Conservation (phyloP, 2,797 vertebrate species). For the Sebastes trivittatus region DNA sequence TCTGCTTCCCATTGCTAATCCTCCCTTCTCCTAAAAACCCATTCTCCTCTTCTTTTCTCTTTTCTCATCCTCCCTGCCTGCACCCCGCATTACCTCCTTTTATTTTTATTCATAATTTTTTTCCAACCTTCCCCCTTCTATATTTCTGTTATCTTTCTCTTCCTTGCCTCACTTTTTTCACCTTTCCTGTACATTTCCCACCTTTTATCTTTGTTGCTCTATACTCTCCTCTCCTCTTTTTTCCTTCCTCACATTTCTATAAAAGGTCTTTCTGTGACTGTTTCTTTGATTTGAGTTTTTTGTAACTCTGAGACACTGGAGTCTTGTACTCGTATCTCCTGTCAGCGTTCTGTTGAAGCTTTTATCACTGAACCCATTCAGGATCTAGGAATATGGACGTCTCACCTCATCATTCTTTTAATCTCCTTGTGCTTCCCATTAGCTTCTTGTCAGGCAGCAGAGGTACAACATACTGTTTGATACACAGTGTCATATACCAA, state of each 20-base stretch:
- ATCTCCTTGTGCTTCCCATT: background rate
- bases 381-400: background rate
- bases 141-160: background rate
- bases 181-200: background rate
- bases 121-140: background rate
- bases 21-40: background rate
- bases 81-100: background rate
- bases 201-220: background rate
- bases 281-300: conserved; percentile 10
- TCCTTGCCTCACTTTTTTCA: background rate
- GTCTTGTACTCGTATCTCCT: background rate
- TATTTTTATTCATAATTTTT: background rate
- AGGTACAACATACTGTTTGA: background rate
- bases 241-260: background rate
- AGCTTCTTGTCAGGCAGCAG: background rate
- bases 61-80: background rate
- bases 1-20: background rate
- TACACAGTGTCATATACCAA: no score
- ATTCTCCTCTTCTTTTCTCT: background rate
- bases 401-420: background rate
- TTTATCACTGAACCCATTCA: conserved; percentile 2
- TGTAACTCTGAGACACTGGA: background rate
- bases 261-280: background rate
- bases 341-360: conserved; percentile 1
- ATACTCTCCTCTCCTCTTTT: background rate